Evolutionary conservation across 2,113 vertebrate genomes (phyloP), one percentile per base, ranked within the genome.

Genomic region (Syngnathus scovelli): DNA sequence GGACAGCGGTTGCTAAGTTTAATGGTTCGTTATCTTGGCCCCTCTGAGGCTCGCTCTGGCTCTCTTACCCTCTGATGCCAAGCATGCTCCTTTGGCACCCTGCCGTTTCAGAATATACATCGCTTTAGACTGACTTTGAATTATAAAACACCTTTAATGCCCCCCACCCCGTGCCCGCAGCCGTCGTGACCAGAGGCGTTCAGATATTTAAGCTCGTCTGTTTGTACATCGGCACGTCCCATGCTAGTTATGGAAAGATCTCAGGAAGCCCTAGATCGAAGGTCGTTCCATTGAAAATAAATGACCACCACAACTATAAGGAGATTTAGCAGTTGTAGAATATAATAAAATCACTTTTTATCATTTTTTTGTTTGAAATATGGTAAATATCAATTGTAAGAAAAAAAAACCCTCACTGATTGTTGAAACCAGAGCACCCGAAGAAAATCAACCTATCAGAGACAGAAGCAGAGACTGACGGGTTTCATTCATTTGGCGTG

Each of bases 21-120:
- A 88, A 87, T 83, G 86, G 83, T 86, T 90, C 74, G 81, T 89
- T 89, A 89, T 87, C 81, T 85, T 85, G 84, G 85, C 77, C 75
- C 72, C 82, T 86, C 83, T 78, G 76, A 48, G 79, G 78, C 80
- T 56, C 64, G 68, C 72, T 69, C 72, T 67, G 78, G 76, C 72
- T 61, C 83, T 79, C 71, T 63, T 23, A 27, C 69, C 51, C 71
- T 65, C 62, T 36, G 72, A 74, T 61, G 63, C 67, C 63, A 69
- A 77, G 79, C 68, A 68, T 66, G 60, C 66, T 71, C 82, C 86
- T 88, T 85, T 83, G 81, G 81, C 74, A 69, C 74, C 87, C 83
- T 62, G 68, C 83, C 74, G 76, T 79, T 79, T 76, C 69, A 36
- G 75, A 76, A 80, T 86, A 79, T 78, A 81, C 72, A 75, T 74